phyloP scores from a whole-genome alignment of 2,888 invertebrate species.

The Drosophila setosimentum region DNA sequence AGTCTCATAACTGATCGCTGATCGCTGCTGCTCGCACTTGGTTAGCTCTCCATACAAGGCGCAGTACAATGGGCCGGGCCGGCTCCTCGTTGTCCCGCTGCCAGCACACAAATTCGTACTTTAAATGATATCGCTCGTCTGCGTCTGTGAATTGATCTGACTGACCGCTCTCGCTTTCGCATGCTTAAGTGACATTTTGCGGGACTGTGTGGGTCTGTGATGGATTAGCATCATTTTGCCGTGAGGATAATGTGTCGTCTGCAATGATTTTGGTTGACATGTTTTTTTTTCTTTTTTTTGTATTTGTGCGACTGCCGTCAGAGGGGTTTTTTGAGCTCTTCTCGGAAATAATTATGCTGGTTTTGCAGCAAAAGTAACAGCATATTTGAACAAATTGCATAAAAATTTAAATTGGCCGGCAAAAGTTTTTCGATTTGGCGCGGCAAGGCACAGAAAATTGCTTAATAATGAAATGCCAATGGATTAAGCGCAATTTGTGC shows the following conservation, averaged over 20 bases:
- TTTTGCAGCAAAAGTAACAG: slow-evolving; percentile 81
- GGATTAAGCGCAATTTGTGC: slow-evolving; percentile 79
- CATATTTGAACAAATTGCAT: slow-evolving; percentile 83
- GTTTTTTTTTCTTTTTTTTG: slow-evolving; percentile 39
- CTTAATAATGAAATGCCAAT: slow-evolving; percentile 81
- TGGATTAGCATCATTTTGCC: slow-evolving; percentile 85
- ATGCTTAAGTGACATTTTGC: slow-evolving; percentile 80
- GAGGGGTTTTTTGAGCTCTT: slow-evolving; percentile 52
- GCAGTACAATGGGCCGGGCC: slow-evolving; percentile 38
- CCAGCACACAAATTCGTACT: slow-evolving; percentile 42
- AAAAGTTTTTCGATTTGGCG: slow-evolving; percentile 44
- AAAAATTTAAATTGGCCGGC: slow-evolving; percentile 78
- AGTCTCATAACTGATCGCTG: slow-evolving; percentile 79
- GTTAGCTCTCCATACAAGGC: slow-evolving; percentile 65
- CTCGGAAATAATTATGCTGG: slow-evolving; percentile 84
- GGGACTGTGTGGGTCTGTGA: slow-evolving; percentile 73
- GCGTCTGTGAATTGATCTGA: slow-evolving; percentile 37
- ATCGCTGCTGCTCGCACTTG: slow-evolving; percentile 63
- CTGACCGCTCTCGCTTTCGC: slow-evolving; percentile 54
- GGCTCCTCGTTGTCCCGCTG: slow-evolving; percentile 18
- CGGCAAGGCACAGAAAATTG: slow-evolving; percentile 66
- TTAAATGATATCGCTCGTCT: slow-evolving; percentile 59
- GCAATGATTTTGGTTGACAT: slow-evolving; percentile 82
- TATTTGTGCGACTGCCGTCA: slow-evolving; percentile 34
- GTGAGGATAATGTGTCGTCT: slow-evolving; percentile 83